Evolutionary conservation across 1,140 invertebrate species (phyloP), one percentile per base, ranked within the genome.

Genomic region (Sycophila sp.): DNA sequence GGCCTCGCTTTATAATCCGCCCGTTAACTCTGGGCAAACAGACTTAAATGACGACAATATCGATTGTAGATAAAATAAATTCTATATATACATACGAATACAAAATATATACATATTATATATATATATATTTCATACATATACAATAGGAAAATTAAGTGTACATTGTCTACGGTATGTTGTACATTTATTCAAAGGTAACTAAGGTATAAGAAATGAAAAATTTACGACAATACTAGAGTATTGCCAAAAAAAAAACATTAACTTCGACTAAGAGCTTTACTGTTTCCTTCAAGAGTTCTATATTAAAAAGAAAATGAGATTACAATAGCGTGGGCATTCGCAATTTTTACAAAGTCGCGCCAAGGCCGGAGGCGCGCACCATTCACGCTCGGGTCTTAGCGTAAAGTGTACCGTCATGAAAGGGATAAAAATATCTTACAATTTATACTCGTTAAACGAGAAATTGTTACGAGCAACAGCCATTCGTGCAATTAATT

Each of bases 221-320:
- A 55, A 63, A 77, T 59, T 80, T 75, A 69, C 73, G 79, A 84
- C 78, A 85, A 84, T 85, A 84, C 70, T 74, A 73, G 75, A 76
- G 73, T 76, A 79, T 80, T 79, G 78, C 76, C 77, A 82, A 83
- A 80, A 73, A 56, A 55, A 55, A 66, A 19, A 8, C 8, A 40
- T 22, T 40, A 45, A 69, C 47, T 59, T 75, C 38, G 55, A 74
- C 34, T 68, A 73, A 75, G 49, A 63, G 56, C 59, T 69, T 73
- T 56, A 51, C 36, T 34, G 28, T 59, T 68, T 64, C 19, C 28
- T 56, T 73, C 24, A 15, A 62, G 19, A 45, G 28, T 51, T 40
- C 6, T 47, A 19, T 36, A 45, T 55, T 32, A 32, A 15, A 47
- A 42, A 24, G 8, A 47, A 3, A 17, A 42, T 8, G 42, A 47